Evolutionary conservation across 2,888 invertebrate genomes (phyloP), one percentile per base, ranked within the genome.

Genomic region (Plutella xylostella): DNA sequence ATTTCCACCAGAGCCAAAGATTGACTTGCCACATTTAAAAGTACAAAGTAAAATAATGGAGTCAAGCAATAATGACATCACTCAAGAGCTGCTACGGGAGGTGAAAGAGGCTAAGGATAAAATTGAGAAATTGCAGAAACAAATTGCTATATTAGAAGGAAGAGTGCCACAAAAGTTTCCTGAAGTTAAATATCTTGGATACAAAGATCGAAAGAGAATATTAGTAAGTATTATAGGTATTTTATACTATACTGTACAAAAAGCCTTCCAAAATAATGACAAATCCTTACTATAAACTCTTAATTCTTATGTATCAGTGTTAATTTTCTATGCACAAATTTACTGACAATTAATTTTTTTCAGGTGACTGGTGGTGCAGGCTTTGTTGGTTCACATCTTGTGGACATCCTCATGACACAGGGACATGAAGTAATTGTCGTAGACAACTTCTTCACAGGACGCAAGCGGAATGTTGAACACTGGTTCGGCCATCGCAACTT

Each of bases 401-500:
- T 98, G 0, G 99, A 99, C 71, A 86, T 91, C 53, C 85, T 99
- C 43, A 98, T 99, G 98, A 86, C 92, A 54, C 92, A 93, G 61
- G 98, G 98, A 0, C 97, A 98, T 74, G 97, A 98, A 80, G 90
- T 98, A 0, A 97, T 96, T 57, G 97, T 97, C 0, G 96, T 93
- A 1, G 98, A 99, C 74, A 99, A 99, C 72, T 98, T 98, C 76
- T 98, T 97, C 75, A 99, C 98, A 0, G 98, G 98, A 1, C 88
- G 97, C 14, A 97, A 98, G 69, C 87, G 95, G 31, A 99, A 99
- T 72, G 93, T 99, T 0, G 97, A 97, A 65, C 98, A 98, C 63
- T 99, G 99, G 99, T 89, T 98, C 47, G 98, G 98, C 0, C 99
- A 99, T 74, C 93, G 96, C 60, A 99, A 99, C 78, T 99, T 99